Evolutionary conservation across 2,113 vertebrate species (phyloP).

Genomic region (Phoxinus phoxinus): DNA sequence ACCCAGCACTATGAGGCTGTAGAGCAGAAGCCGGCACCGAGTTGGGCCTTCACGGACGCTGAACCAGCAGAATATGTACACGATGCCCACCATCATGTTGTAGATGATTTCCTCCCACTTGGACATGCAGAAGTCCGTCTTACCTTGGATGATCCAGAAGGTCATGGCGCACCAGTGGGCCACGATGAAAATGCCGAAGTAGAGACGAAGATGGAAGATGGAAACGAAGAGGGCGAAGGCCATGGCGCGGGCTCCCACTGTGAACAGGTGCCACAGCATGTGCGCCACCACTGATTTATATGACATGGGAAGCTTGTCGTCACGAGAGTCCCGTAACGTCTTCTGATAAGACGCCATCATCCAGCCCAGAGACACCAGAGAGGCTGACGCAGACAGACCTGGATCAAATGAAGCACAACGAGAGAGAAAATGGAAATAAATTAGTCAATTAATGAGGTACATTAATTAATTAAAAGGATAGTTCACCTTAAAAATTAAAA

Average conservation of each 20-base stretch:
- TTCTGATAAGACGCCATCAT: conserved; percentile 98
- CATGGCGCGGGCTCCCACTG: conserved; percentile 90
- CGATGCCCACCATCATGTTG: conserved; percentile 98
- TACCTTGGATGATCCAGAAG: conserved; percentile 98
- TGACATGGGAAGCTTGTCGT: conserved; percentile 95
- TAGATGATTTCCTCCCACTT: conserved; percentile 99
- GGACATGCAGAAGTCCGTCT: conserved; percentile 99
- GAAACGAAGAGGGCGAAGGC: conserved; percentile 96
- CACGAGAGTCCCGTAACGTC: conserved; percentile 91
- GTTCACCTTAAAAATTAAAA: too few species aligned
- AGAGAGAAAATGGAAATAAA: neutral
- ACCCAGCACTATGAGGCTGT: conserved; percentile 85
- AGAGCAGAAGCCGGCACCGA: conserved; percentile 90
- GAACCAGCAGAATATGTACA: conserved; percentile 99
- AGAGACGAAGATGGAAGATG: conserved; percentile 94
- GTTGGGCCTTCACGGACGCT: conserved; percentile 95
- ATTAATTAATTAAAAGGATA: neutral
- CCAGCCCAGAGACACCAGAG: conserved; percentile 92
- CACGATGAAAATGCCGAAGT: conserved; percentile 97
- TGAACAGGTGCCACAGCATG: conserved; percentile 96
- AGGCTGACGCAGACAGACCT: conserved; percentile 93
- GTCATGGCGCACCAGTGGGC: conserved; percentile 99
- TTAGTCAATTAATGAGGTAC: neutral
- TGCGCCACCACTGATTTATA: conserved; percentile 92
- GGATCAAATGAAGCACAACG: conserved; percentile 27